These are phyloP conservation scores for Desmodus rotundus DNA, from an alignment of 2,113 vertebrate species.

Conservation along the genomic window DNA sequence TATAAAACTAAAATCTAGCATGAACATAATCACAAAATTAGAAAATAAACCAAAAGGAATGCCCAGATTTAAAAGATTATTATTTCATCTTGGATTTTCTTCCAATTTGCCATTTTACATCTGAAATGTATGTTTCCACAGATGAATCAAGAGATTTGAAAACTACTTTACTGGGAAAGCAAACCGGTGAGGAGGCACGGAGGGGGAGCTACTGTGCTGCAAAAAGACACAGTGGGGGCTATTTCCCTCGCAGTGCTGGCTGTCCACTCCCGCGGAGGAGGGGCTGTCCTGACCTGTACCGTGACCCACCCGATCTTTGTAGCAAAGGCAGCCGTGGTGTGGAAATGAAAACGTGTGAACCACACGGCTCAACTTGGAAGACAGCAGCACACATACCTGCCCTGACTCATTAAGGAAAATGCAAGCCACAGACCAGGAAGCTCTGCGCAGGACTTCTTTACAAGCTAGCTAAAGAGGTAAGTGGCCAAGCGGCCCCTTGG, in stretches of 20 bases:
- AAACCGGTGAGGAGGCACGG: background rate
- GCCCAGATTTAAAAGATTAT: background rate
- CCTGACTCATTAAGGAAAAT: background rate
- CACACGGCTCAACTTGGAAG: background rate
- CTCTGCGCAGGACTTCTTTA: background rate
- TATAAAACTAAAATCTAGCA: background rate
- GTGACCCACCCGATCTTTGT: background rate
- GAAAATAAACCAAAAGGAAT: conserved; percentile 15
- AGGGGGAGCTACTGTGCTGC: background rate
- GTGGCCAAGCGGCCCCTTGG: background rate
- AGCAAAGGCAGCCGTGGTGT: background rate
- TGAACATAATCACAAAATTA: background rate
- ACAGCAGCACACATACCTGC: background rate
- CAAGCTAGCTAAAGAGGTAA: background rate
- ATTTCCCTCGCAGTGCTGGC: background rate
- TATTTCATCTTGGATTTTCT: background rate
- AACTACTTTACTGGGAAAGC: background rate
- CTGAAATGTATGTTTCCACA: background rate
- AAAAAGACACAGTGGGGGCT: background rate
- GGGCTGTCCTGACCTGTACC: background rate
- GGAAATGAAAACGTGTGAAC: background rate
- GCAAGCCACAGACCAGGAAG: background rate
- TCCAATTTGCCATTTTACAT: background rate
- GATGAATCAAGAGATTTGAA: background rate
- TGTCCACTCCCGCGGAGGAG: background rate